A percentile compares a stretch with the other conserved stretches of the same genome.
These are phyloP conservation scores for Drosophila auraria DNA, from an alignment of 1,140 invertebrate species.

Conservation along the genomic window DNA sequence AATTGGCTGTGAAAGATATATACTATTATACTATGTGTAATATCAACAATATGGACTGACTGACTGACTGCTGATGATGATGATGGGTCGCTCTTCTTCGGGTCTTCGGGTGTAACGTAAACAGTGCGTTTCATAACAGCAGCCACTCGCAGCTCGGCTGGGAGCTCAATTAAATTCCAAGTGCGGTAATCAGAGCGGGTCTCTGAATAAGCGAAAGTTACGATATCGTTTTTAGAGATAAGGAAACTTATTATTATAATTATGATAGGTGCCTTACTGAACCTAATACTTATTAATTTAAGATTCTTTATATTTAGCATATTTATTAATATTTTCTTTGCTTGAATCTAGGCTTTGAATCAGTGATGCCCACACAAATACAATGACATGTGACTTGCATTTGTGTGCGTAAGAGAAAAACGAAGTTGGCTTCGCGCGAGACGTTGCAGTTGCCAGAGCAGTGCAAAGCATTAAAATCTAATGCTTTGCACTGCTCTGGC, in stretches of 20 bases:
- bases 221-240: slow-evolving; percentile 5
- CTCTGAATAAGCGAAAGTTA: slow-evolving; percentile 29
- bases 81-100: background rate
- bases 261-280: background rate
- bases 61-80: background rate
- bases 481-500: no score
- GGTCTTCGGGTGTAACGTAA: slow-evolving; percentile 16
- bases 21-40: slow-evolving; percentile 3
- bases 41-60: slow-evolving; percentile 33
- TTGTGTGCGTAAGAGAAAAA: no score
- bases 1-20: slow-evolving; percentile 45
- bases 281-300: background rate
- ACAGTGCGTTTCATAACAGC: slow-evolving; percentile 42
- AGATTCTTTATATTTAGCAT: no score
- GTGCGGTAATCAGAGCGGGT: slow-evolving; percentile 31
- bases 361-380: no score
- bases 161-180: slow-evolving; percentile 13
- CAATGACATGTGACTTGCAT: no score
- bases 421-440: no score
- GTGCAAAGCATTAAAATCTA: no score
- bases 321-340: no score
- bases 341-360: background rate
- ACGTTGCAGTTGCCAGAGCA: no score
- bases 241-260: background rate
- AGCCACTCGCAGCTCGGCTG: background rate